Base-by-base conservation (phyloP, 2,797 vertebrate species). In the Prunella strophiata region DNA sequence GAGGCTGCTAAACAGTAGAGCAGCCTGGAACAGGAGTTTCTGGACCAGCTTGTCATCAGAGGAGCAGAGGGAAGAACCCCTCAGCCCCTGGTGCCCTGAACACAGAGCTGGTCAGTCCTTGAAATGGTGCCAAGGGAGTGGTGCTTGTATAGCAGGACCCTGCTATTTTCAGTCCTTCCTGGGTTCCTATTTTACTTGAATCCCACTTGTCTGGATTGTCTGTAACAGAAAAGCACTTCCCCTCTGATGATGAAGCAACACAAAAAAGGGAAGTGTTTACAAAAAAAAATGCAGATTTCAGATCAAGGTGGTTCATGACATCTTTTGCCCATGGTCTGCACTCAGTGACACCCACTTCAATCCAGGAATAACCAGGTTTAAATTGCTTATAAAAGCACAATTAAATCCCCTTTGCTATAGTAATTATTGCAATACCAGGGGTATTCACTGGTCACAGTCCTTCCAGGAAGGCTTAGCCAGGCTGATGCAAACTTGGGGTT, bases 11-110 rank as follows among this genome's bases (percentile, higher is more conserved):
- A 85, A 73, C 48, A 86, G 48, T 50, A 79, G 34, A 82, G 47
- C 67, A 84, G 59, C 62, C 62, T 67, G 47, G 43, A 94, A 91
- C 89, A 85, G 90, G 95, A 96, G 89, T 93, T 96, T 95, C 94
- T 93, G 85, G 96, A 95, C 47, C 74, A 88, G 55, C 40, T 87
- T 72, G 36, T 81, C 4, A 2, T 84, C 62, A 73, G 79, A 81
- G 65, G 58, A 86, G 45, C 1, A 1, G 73, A 68, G 51, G 36
- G 30, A 88, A 88, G 83, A 90, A 16, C 15, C 51, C 51, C 42
- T 51, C 40, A 83, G 36, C 54, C 47, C 25, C 70, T 58, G 40
- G 36, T 55, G n/a, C 51, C 47, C 55, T 73, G 23, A 73, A n/a
- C 3, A 1, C 34, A 50, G 76, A 67, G 54, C 55, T 95, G 93